Evolutionary conservation across 1,140 invertebrate genomes (phyloP).

Genomic region (Pararge aegeria): DNA sequence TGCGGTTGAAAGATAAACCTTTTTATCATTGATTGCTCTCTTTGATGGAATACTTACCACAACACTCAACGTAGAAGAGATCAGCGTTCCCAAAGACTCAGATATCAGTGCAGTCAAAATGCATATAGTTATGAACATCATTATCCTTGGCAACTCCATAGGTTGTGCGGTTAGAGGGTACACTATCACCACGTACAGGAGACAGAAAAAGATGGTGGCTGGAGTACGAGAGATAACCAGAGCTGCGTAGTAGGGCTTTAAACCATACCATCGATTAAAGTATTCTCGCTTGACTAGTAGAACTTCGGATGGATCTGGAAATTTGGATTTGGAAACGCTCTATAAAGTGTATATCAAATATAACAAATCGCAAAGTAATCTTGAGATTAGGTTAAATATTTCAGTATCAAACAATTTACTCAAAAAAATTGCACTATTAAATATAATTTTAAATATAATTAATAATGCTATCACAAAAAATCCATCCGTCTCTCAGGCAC

Average conservation of each 20-base stretch:
- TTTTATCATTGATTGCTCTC: no score
- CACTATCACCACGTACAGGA: constrained; percentile 89
- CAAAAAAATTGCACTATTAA: no score
- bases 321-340: no score
- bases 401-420: no score
- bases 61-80: constrained; percentile 85
- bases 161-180: constrained; percentile 94
- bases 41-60: constrained; percentile 88
- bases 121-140: constrained; percentile 85
- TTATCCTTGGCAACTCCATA: constrained; percentile 86
- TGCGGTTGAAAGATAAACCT: no score
- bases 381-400: no score
- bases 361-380: no score
- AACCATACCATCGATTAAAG: constrained; percentile 95
- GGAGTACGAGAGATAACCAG: constrained; percentile 88
- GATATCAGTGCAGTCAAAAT: constrained; percentile 86
- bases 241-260: constrained; percentile 94
- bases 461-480: no score
- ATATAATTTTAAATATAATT: no score
- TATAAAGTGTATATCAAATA: no score
- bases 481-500: no score
- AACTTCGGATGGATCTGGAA: constrained; percentile 93
- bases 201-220: constrained; percentile 85
- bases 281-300: constrained; percentile 93
- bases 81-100: constrained; percentile 87